Evolutionary conservation across 2,888 invertebrate species (phyloP).

Genomic region (Rotaria sp.): DNA sequence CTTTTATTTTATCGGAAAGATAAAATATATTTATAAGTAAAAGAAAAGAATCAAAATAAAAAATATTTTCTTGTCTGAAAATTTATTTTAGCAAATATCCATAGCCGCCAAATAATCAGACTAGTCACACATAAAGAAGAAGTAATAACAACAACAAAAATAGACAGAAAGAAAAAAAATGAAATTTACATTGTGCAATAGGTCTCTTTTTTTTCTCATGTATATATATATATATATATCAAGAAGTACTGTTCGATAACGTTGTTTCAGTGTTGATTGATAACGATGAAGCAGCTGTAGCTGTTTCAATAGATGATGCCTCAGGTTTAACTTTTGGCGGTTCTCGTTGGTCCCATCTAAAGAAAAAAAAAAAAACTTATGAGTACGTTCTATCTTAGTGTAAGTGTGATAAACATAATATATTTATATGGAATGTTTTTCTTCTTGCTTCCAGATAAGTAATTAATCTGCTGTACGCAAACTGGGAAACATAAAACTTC

Average conservation of each 20-base stretch:
- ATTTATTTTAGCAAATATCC: not conserved
- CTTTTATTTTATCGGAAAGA: not conserved
- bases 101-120: not conserved
- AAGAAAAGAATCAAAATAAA: not conserved
- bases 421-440: no score
- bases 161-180: not conserved
- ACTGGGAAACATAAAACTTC: no score
- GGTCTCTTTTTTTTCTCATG: not conserved
- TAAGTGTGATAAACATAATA: no score
- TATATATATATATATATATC: no score
- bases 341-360: not conserved
- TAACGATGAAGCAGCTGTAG: not conserved
- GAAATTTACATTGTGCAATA: not conserved
- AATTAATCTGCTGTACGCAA: no score
- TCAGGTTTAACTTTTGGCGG: not conserved
- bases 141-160: constrained; percentile 1
- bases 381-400: no score
- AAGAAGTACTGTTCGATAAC: constrained; percentile 21
- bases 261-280: not conserved
- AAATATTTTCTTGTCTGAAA: not conserved
- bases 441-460: no score
- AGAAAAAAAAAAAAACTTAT: not conserved
- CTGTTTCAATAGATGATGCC: not conserved
- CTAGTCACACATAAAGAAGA: not conserved
- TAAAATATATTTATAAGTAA: not conserved